Conservation (phyloP, 2,113 vertebrate species). For the Cnemophilus loriae region DNA sequence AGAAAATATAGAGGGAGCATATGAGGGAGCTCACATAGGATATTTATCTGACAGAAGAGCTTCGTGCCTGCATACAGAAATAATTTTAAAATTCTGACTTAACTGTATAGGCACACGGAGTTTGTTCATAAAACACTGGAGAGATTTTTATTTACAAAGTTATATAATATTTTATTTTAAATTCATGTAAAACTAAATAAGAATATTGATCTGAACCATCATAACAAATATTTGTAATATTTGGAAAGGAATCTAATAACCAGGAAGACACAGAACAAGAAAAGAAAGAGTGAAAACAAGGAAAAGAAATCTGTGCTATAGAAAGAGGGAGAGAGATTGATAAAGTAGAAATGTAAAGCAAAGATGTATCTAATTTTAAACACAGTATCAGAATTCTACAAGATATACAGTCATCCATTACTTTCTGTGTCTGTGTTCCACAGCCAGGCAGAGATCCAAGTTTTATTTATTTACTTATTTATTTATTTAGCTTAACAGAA, state of each 20-base stretch:
- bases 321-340: neutral
- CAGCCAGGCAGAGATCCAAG: neutral
- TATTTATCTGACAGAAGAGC: neutral
- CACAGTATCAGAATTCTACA: neutral
- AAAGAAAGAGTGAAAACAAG: neutral
- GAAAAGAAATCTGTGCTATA: neutral
- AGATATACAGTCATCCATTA: neutral
- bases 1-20: neutral
- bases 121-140: neutral
- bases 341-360: neutral
- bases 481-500: neutral
- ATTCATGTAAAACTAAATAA: neutral
- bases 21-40: neutral
- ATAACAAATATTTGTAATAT: neutral
- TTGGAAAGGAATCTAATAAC: neutral
- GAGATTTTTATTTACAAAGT: neutral
- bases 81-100: neutral
- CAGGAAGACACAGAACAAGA: neutral
- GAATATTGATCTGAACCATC: neutral
- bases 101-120: neutral
- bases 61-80: neutral
- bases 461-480: neutral
- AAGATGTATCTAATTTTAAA: neutral
- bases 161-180: neutral
- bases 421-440: neutral